phyloP scores from a whole-genome alignment of 2,113 vertebrate species.

The Synchiropus splendidus region DNA sequence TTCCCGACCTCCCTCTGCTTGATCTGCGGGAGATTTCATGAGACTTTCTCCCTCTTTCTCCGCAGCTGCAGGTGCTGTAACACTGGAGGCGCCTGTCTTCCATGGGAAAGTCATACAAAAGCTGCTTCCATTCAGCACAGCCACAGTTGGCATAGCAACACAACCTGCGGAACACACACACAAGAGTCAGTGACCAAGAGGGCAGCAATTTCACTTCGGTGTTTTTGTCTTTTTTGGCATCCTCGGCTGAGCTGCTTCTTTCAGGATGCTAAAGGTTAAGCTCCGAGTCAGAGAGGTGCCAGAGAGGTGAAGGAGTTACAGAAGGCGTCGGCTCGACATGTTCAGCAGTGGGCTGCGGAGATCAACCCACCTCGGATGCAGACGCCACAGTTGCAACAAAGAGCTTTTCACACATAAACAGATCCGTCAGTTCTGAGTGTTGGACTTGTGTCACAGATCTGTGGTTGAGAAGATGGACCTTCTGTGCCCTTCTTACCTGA shows the following conservation, averaged over 20 bases:
- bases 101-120: constrained; percentile 14
- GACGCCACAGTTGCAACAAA: too few relatives aligned
- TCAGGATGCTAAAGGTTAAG: constrained; percentile 20
- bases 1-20: constrained; percentile 6
- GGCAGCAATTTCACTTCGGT: constrained; percentile 38
- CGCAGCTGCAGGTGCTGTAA: constrained; percentile 38
- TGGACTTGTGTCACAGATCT: too few relatives aligned
- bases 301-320: constrained; percentile 8
- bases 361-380: too few relatives aligned
- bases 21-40: constrained; percentile 27
- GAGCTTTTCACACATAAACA: too few relatives aligned
- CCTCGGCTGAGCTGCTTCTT: constrained; percentile 16
- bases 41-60: constrained; percentile 16
- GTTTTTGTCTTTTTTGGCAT: constrained; percentile 31
- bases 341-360: too few relatives aligned
- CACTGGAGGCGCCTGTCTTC: constrained; percentile 37
- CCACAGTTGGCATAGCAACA: constrained; percentile 51
- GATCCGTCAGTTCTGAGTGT: too few relatives aligned
- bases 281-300: constrained; percentile 7
- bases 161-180: constrained; percentile 40
- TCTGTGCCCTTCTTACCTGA: constrained; percentile 1
- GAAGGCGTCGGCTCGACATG: constrained; percentile 17
- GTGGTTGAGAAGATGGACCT: too few relatives aligned
- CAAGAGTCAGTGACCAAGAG: constrained; percentile 48
- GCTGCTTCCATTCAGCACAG: constrained; percentile 23